Evolutionary conservation across 2,113 vertebrate species (phyloP), one percentile per base, ranked within the genome.

Genomic region (Casuarius casuarius): DNA sequence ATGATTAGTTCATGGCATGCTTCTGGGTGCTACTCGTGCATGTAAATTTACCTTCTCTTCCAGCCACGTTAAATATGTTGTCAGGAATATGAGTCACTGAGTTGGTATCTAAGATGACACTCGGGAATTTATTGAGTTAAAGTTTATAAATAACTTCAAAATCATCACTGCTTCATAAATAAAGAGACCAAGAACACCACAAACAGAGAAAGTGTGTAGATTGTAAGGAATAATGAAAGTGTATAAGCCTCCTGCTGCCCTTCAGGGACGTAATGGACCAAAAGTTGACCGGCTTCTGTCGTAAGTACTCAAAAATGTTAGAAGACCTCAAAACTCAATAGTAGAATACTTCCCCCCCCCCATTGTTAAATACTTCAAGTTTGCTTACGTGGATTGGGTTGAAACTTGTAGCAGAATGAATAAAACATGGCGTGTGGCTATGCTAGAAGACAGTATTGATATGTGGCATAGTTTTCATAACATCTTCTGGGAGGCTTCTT

Each of bases 131-230:
- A 93, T 95, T 97, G 94, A 98, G 97, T 96, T 98, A 97, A 92
- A 90, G 63, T 72, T 95, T 98, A 98, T 98, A 98, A 98, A 98
- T 98, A 98, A 94, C 92, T 94, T 89, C 38, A 88, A 72, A 89
- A 94, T 97, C 97, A 95, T 80, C 67, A 31, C 83, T 8, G 25
- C 95, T 94, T 78, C 75, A 91, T 95, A 94, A 98, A 98, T 98
- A 97, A 95, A 94, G 97, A 95, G 87, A 33, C 15, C 77, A 65
- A 18, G 66, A 91, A 63, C 46, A 75, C 17, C 35, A 87, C 91
- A 80, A 96, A 16, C 44, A 35, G 49, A 88, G 74, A 52, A 62
- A 85, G 72, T 88, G 17, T 77, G 9, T 68, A 23, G 87, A 49
- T 35, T 80, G 38, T 54, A 59, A 83, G 68, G 38, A 82, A 67